Base-by-base conservation (phyloP, 2,797 vertebrate species). In the Lophius americanus region DNA sequence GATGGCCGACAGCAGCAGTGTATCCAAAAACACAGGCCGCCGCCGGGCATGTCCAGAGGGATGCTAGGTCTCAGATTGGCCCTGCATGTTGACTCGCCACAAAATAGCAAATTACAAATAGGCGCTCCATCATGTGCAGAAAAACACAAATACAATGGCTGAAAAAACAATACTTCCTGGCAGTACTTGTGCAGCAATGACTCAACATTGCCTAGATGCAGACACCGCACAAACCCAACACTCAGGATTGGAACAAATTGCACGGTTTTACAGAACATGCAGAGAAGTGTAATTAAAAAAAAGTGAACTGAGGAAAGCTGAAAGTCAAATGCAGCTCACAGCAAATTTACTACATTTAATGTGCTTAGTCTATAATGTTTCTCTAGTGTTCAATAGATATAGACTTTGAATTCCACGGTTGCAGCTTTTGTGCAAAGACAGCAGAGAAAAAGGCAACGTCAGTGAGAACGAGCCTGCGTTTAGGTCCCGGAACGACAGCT, bases 1-100 rank as follows among this genome's bases (percentile, higher is more conserved):
- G 73, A 89, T 87, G 83, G 85, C 60, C 66, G 51, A 79, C 68
- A 73, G 84, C 55, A 11, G 64, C 71, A 68, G 64, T 59, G 73
- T 73, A 84, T 82, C 70, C 73, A 43, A 75, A 85, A 84, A 85
- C 83, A 74, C 51, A 9, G 68, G 64, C 69, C 13, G 57, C 50
- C 73, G 76, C 60, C 53, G 58, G 76, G 76, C 71, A 64, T 75
- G 75, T 85, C 78, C 65, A 70, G 50, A 68, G 75, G 72, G 78
- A 63, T 74, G 38, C 62, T 51, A 0, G 2, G 44, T 55, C 59
- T 57, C 73, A 56, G n/a, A 36, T 37, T 60, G 59, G 67, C 85
- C 68, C 63, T 3, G 13, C 51, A 61, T 62, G 43, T 35, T 7
- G 41, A 2, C 0, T 37, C 37, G 51, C 12, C 47, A 42, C 38